These are phyloP conservation scores for Oryzias celebensis DNA, from an alignment of 2,113 vertebrate genomes.

Conservation along the genomic window DNA sequence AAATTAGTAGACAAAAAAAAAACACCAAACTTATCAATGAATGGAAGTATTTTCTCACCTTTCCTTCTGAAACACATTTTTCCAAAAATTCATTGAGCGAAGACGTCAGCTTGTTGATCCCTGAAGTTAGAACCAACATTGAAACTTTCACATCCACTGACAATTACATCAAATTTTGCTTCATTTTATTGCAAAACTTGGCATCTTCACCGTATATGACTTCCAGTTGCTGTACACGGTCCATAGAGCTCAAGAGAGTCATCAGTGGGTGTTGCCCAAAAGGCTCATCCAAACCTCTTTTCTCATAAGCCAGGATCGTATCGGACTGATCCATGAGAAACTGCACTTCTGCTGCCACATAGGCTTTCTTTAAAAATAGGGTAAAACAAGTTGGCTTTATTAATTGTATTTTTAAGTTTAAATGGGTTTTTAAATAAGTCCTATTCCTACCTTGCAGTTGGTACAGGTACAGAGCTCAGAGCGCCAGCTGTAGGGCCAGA, in stretches of 20 bases:
- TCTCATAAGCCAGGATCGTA: conserved; percentile 92
- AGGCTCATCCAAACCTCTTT: conserved; percentile 83
- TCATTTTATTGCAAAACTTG: background rate
- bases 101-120: conserved; percentile 89
- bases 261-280: conserved; percentile 85
- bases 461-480: conserved; percentile 86
- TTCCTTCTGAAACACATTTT: conserved; percentile 88
- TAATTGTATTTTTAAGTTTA: background rate
- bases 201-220: conserved; percentile 87
- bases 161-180: background rate
- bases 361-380: conserved; percentile 79
- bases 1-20: background rate
- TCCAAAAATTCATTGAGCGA: conserved; percentile 87
- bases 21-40: background rate
- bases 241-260: conserved; percentile 86
- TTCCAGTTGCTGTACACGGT: conserved; percentile 91
- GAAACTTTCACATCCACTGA: conserved; percentile 1
- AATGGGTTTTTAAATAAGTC: background rate
- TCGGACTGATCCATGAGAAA: conserved; percentile 92
- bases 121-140: conserved; percentile 61
- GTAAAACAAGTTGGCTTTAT: no score
- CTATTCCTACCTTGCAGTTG: conserved; percentile 81
- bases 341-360: conserved; percentile 83
- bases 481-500: conserved; percentile 92
- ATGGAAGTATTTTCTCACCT: conserved; percentile 75